These are phyloP conservation scores for Caenorhabditis sp. DNA, from an alignment of 2,888 invertebrate species.

Conservation along the genomic window DNA sequence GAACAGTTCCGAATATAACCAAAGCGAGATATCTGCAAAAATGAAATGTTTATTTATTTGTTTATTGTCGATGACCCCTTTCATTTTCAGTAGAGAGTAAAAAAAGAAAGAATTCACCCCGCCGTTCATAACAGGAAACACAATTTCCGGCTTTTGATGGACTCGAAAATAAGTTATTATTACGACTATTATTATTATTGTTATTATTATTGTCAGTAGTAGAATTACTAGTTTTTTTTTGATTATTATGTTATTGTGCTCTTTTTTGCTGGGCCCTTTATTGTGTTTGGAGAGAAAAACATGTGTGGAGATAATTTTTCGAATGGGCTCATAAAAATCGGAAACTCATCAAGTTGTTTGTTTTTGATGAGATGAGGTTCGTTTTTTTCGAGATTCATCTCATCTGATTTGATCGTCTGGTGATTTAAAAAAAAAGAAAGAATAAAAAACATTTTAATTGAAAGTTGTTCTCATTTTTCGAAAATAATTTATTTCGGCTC, in stretches of 20 bases:
- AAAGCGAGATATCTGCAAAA: conserved; percentile 51
- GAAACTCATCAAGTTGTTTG: background rate
- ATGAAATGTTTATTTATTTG: background rate
- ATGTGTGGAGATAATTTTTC: background rate
- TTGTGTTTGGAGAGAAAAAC: background rate
- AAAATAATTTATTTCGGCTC: no score
- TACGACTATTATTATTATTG: background rate
- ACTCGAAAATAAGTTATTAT: conserved; percentile 1
- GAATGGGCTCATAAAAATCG: background rate
- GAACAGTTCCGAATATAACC: conserved; percentile 40
- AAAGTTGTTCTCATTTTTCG: no score
- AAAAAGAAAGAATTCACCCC: background rate
- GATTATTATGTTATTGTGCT: no score
- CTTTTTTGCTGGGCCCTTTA: no score
- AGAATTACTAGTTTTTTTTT: no score
- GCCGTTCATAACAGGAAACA: conserved; percentile 8
- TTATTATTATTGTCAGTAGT: background rate
- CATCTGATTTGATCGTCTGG: no score
- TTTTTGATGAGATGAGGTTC: no score
- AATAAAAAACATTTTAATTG: no score
- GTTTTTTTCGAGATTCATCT: no score
- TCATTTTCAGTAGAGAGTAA: background rate
- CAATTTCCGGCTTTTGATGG: conserved; percentile 1
- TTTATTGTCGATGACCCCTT: background rate
- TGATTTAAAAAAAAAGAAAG: no score